Base-by-base conservation (phyloP, 2,113 vertebrate genomes). In the Dromaius novaehollandiae region DNA sequence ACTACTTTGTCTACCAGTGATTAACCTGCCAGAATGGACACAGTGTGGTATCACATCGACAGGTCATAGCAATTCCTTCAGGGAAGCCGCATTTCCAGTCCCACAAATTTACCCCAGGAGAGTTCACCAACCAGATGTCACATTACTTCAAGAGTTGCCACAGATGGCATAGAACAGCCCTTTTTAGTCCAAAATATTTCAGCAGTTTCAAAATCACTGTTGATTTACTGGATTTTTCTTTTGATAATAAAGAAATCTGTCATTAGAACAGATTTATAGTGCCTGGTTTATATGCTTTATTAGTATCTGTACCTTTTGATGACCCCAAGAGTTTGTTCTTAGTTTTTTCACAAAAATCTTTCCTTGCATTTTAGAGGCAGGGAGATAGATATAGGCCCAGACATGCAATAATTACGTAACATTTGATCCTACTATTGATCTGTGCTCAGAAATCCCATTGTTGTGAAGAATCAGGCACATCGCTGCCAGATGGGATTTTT, bases 41-140 rank as follows among this genome's bases (percentile, higher is more conserved):
- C 44, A 50, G 20, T 87, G 58, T 79, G 74, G 70, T 76, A 81
- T 85, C 8, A 0, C 60, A 65, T 74, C 75, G 85, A 82, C 81
- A 94, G 68, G 90, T 80, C 83, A 89, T 50, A 89, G 78, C 63
- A 76, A 88, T 88, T 95, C 83, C 46, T 96, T 90, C 84, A 90
- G n/a, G 22, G 93, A 97, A 91, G 55, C 15, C 53, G 74, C 61
- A 87, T 64, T 96, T 95, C 46, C 30, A 85, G 15, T 73, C 88
- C 65, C 80, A 86, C 56, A 93, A 34, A 91, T 78, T 32, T 48
- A 70, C 14, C 84, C 89, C 90, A 60, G 61, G 85, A 42, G 92
- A 78, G 15, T 89, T 94, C 60, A 76, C 36, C 0, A 0, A 81
- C 46, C 94, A 97, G 87, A 95, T 95, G 82, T 81, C 82, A 38